Percentiles rank a stretch among this genome's conserved stretches.
phyloP scores from a whole-genome alignment of 2,797 vertebrate genomes.

The Pseudomugil tenellus region DNA sequence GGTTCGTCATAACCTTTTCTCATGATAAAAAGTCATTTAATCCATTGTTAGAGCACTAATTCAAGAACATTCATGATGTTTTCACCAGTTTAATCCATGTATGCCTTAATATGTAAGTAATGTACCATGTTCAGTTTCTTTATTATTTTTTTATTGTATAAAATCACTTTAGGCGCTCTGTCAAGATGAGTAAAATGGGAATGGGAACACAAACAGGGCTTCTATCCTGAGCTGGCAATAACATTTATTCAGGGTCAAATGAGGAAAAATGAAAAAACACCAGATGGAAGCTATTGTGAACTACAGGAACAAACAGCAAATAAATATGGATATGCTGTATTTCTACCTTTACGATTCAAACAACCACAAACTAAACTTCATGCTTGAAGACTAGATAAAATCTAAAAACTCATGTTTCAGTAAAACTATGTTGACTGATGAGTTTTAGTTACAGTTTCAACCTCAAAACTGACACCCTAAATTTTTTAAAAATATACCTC shows the following conservation, averaged over 20 bases:
- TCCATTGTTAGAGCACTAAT: conserved; percentile 7
- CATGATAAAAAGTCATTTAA: conserved; percentile 3
- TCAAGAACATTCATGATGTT: conserved; percentile 2
- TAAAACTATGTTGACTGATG: conserved; percentile 38
- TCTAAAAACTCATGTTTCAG: conserved; percentile 8
- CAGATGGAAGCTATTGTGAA: conserved; percentile 55
- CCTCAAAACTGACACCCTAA: conserved; percentile 42
- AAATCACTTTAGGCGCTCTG: background rate
- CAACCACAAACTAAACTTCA: background rate
- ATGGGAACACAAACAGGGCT: conserved; percentile 38
- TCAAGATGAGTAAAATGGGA: background rate
- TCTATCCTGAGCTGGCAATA: conserved; percentile 35
- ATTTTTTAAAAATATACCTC: conserved; percentile 36
- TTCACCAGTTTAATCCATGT: background rate
- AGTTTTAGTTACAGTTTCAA: conserved; percentile 46
- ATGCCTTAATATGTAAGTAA: conserved; percentile 9
- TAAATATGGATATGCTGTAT: conserved; percentile 43
- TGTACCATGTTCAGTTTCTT: background rate
- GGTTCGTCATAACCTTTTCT: background rate
- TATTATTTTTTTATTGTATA: conserved; percentile 13
- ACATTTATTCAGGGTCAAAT: conserved; percentile 61
- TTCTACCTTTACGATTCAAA: conserved; percentile 9
- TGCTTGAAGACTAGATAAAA: conserved; percentile 9
- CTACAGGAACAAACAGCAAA: conserved; percentile 36
- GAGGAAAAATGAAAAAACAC: conserved; percentile 58